Conservation (phyloP, 2,888 invertebrate species). For the Xylota sylvarum region DNA sequence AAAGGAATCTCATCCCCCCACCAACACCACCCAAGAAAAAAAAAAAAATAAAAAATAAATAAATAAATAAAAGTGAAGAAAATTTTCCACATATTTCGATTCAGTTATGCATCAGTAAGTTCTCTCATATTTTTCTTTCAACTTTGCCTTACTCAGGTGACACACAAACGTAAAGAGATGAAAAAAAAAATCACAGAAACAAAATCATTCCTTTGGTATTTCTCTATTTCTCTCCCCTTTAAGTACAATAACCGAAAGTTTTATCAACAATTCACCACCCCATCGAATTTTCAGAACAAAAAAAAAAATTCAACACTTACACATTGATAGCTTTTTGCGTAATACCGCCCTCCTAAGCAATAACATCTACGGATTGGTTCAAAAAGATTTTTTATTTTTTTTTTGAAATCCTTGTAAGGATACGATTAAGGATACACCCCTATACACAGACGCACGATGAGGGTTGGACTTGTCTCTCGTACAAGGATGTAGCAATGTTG, state of each 20-base stretch:
- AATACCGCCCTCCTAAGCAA: conserved; percentile 40
- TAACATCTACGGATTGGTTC: conserved; percentile 48
- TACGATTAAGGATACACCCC: conserved; percentile 65
- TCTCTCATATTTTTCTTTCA: conserved; percentile 48
- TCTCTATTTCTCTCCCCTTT: conserved; percentile 5
- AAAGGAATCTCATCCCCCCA: background rate
- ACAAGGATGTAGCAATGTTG: conserved; percentile 14
- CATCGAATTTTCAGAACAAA: background rate
- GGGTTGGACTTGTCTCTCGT: conserved; percentile 49
- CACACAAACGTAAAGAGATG: conserved; percentile 32
- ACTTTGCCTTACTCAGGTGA: conserved; percentile 38
- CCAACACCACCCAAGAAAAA: background rate
- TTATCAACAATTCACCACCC: conserved; percentile 16
- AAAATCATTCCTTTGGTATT: background rate
- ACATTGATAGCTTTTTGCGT: background rate
- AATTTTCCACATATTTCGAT: conserved; percentile 57
- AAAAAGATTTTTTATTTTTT: background rate
- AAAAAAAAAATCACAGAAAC: conserved; percentile 12
- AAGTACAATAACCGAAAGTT: conserved; percentile 21
- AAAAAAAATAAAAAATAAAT: conserved; percentile 4
- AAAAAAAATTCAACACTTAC: background rate
- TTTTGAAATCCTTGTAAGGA: conserved; percentile 37
- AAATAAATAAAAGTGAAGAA: conserved; percentile 20
- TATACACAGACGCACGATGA: conserved; percentile 14
- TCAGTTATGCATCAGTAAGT: conserved; percentile 49